Percentiles rank a stretch among this genome's conserved stretches.
phyloP scores from a whole-genome alignment of 2,888 invertebrate genomes.

The Oeneis ivallda region DNA sequence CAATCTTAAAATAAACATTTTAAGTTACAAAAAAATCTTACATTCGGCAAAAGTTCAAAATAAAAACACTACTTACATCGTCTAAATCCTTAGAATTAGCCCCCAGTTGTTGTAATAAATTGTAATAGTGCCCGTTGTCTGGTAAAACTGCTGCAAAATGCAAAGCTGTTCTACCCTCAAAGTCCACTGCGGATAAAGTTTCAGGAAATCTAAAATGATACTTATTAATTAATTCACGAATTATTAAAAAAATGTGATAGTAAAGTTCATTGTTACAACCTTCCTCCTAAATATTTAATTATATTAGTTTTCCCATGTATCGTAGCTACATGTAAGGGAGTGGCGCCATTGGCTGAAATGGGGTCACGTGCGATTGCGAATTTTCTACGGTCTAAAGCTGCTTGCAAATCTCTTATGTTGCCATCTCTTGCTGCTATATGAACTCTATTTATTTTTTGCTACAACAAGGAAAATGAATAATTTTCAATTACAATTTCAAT shows the following conservation, averaged over 20 bases:
- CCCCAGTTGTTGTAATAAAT: slow-evolving; percentile 91
- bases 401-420: slow-evolving; percentile 90
- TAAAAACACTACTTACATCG: slow-evolving; percentile 83
- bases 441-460: slow-evolving; percentile 95
- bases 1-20: slow-evolving; percentile 80
- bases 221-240: background rate
- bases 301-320: slow-evolving; percentile 92
- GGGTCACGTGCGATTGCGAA: slow-evolving; percentile 94
- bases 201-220: slow-evolving; percentile 87
- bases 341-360: slow-evolving; percentile 90
- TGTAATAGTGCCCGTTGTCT: slow-evolving; percentile 94
- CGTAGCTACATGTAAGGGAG: slow-evolving; percentile 93
- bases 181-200: slow-evolving; percentile 89
- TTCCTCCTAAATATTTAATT: slow-evolving; percentile 83
- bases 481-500: too few relatives aligned
- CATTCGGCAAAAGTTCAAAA: background rate
- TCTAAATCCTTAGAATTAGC: slow-evolving; percentile 91
- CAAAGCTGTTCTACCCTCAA: slow-evolving; percentile 91
- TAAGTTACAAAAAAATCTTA: slow-evolving; percentile 2
- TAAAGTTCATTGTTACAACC: slow-evolving; percentile 50
- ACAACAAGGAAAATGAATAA: slow-evolving; percentile 42
- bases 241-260: background rate
- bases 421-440: slow-evolving; percentile 93
- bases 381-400: slow-evolving; percentile 93
- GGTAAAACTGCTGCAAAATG: slow-evolving; percentile 93